Evolutionary conservation across 1,140 invertebrate species (phyloP).

Genomic region (Diploscapter pachys): DNA sequence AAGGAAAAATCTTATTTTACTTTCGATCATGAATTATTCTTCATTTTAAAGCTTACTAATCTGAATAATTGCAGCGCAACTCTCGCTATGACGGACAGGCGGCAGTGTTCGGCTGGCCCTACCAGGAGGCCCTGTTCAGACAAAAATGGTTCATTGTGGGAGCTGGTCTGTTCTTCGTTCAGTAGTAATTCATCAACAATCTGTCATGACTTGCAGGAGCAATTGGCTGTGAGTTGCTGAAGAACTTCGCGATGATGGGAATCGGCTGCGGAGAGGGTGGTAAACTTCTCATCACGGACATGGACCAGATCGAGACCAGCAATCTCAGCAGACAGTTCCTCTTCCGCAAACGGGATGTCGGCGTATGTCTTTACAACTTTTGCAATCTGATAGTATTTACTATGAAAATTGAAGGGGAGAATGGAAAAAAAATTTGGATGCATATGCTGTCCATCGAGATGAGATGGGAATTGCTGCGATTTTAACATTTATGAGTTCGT

Average conservation of each 20-base stretch:
- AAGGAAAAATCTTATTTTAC: too few relatives aligned
- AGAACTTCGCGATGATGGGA: slow-evolving; percentile 98
- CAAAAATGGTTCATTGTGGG: slow-evolving; percentile 76
- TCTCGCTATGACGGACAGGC: slow-evolving; percentile 87
- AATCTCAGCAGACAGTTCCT: slow-evolving; percentile 98
- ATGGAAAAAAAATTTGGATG: background rate
- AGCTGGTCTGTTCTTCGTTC: slow-evolving; percentile 12
- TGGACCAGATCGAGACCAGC: slow-evolving; percentile 98
- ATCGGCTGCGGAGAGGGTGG: slow-evolving; percentile 69
- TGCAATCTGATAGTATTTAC: background rate
- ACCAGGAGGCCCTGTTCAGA: slow-evolving; percentile 76
- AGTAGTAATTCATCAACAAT: background rate
- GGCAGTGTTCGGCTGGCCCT: slow-evolving; percentile 84
- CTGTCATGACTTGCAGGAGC: slow-evolving; percentile 68
- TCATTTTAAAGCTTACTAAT: slow-evolving; percentile 20
- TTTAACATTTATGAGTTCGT: too few relatives aligned
- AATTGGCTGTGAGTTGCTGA: slow-evolving; percentile 96
- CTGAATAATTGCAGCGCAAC: slow-evolving; percentile 40
- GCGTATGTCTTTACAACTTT: slow-evolving; percentile 61
- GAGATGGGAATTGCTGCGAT: too few relatives aligned
- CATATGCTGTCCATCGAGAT: too few relatives aligned
- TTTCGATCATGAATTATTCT: too few relatives aligned
- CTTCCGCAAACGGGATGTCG: slow-evolving; percentile 88
- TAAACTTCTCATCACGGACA: slow-evolving; percentile 78
- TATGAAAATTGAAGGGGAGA: slow-evolving; percentile 70